A percentile compares a stretch with the other conserved stretches of the same genome.
phyloP scores from a whole-genome alignment of 2,113 vertebrate species.

The Eubucco bourcierii region DNA sequence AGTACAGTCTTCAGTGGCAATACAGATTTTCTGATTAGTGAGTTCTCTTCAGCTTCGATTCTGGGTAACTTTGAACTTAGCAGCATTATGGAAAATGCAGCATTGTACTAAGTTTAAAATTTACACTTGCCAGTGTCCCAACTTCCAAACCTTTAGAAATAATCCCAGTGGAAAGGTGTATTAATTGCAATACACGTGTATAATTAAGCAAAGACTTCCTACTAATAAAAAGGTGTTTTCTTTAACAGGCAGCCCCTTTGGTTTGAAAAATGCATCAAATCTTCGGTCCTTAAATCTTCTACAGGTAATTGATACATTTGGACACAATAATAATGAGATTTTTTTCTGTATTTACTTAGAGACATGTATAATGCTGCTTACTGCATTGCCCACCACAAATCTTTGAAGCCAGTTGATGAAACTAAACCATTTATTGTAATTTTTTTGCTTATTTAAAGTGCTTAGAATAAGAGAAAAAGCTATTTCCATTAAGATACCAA shows the following conservation, averaged over 20 bases:
- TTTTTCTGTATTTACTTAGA: not conserved
- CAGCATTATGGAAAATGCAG: not conserved
- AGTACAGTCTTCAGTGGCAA: not conserved
- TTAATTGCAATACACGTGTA: not conserved
- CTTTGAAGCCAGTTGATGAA: not conserved
- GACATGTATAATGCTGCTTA: not conserved
- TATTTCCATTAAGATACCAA: not conserved
- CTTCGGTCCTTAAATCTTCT: slow-evolving; percentile 92
- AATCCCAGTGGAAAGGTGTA: not conserved
- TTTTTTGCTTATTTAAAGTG: not conserved
- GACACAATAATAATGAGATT: slow-evolving; percentile 22
- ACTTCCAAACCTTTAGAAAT: not conserved
- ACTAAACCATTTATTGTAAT: not conserved
- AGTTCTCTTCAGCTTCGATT: not conserved
- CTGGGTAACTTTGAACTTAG: not conserved
- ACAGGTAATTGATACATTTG: slow-evolving; percentile 84
- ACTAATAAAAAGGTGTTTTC: slow-evolving; percentile 72
- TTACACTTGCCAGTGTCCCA: not conserved
- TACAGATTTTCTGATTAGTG: not conserved
- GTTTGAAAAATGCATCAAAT: slow-evolving; percentile 89
- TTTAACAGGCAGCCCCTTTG: slow-evolving; percentile 88
- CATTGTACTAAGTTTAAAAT: not conserved
- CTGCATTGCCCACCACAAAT: not conserved
- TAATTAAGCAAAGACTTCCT: slow-evolving; percentile 27
- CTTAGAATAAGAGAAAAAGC: not conserved